Percentiles rank a stretch among this genome's conserved stretches.
Conservation (phyloP, 2,113 vertebrate species). For the Crocuta crocuta region DNA sequence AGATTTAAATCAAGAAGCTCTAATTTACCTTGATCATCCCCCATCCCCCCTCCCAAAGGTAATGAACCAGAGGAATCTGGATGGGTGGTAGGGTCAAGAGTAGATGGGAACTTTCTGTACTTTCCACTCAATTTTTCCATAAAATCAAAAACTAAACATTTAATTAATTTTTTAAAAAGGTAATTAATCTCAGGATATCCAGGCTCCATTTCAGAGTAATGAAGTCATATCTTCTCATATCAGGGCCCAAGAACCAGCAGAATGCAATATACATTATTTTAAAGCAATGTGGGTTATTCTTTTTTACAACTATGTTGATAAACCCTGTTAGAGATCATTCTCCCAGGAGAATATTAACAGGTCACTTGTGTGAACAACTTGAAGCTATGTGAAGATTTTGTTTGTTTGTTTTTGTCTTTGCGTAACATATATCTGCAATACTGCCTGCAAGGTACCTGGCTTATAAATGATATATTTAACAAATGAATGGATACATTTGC, state of each 20-base stretch:
- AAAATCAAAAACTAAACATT: background rate
- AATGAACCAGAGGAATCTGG: background rate
- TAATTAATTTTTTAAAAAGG: background rate
- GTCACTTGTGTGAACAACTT: background rate
- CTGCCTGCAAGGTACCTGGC: fast-evolving
- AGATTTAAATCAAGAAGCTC: conserved; percentile 12
- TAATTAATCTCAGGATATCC: background rate
- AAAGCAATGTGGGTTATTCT: background rate
- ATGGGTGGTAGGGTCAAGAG: background rate
- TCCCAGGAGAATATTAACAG: background rate
- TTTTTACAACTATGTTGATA: background rate
- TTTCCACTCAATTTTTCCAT: background rate
- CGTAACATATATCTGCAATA: background rate
- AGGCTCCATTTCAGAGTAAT: background rate
- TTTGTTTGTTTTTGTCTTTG: background rate
- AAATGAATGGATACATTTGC: background rate
- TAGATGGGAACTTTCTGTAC: background rate
- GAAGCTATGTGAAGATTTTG: background rate
- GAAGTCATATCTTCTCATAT: background rate
- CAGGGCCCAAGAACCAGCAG: background rate
- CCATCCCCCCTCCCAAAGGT: background rate
- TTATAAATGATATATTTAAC: background rate
- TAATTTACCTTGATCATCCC: background rate
- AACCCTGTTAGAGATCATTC: too few relatives aligned
- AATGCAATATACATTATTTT: background rate